Evolutionary conservation across 2,888 invertebrate species (phyloP), one percentile per base, ranked within the genome.

Genomic region (Trichogramma evanescens): DNA sequence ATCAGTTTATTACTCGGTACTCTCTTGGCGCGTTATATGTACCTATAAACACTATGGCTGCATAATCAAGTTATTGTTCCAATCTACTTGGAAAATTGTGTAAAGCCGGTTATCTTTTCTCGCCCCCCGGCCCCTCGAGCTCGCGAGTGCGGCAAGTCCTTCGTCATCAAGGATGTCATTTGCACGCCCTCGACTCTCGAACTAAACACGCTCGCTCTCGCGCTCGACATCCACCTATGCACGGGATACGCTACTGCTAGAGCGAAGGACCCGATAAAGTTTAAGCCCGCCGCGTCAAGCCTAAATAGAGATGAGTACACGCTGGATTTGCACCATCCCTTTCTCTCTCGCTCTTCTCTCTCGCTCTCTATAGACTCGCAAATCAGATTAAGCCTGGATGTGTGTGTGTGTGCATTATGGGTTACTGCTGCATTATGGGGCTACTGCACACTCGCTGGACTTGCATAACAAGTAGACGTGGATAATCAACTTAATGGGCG

Each of bases 61-160:
- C 63, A 66, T 70, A 71, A 72, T 71, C 66, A 68, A 66, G 65
- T 72, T 71, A 70, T 69, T 69, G 69, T 67, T 69, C 26, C 71
- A 67, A 72, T 71, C 69, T 70, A 68, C 67, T 66, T 66, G 66
- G 64, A 65, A 67, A 67, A 65, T 64, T 65, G 66, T 65, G 58
- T 63, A 54, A 65, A 66, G 62, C 64, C 54, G 61, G 66, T 66
- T 66, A 65, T 55, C 8, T 45, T 44, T 48, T 51, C 26, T n/a
- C 54, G 40, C 54, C n/a, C 50, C 45, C 10, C 56, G 8, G 42
- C 40, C 41, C 49, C 48, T 52, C 26, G 26, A 40, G n/a, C 54
- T 40, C 40, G 26, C 6, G 4, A 5, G 46, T 10, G 46, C 48
- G 10, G 9, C 8, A 8, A 40, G n/a, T 38, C 26, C 48, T 4